phyloP scores from a whole-genome alignment of 2,888 invertebrate species.

The Cynaeus angustus region DNA sequence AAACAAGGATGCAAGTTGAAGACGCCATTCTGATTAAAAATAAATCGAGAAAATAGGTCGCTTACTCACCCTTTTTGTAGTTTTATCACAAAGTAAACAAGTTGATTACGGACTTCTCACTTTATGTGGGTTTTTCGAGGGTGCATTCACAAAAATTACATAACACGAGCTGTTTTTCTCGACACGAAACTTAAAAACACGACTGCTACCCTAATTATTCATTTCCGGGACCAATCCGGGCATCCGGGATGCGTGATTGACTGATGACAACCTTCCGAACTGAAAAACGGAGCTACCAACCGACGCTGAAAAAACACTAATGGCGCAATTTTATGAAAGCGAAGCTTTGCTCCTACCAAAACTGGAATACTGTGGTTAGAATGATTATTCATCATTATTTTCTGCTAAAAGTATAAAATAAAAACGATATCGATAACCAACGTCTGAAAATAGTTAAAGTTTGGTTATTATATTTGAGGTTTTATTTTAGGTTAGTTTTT shows the following conservation, averaged over 20 bases:
- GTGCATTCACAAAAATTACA: constrained; percentile 56
- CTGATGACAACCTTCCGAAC: constrained; percentile 41
- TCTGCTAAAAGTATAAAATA: too few relatives aligned
- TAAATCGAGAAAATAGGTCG: constrained; percentile 43
- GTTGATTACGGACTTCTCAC: constrained; percentile 10
- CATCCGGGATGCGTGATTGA: constrained; percentile 65
- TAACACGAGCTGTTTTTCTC: constrained; percentile 61
- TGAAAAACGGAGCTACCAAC: constrained; percentile 36
- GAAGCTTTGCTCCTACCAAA: too few relatives aligned
- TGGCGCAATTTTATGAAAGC: constrained; percentile 25
- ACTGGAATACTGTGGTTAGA: too few relatives aligned
- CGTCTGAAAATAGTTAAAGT: too few relatives aligned
- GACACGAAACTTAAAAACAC: constrained; percentile 59
- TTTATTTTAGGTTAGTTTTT: too few relatives aligned
- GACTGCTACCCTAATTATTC: constrained; percentile 67
- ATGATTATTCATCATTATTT: too few relatives aligned
- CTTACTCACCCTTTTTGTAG: constrained; percentile 61
- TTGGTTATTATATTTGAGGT: too few relatives aligned
- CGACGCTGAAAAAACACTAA: constrained; percentile 20
- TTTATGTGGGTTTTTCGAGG: background rate
- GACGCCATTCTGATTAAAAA: constrained; percentile 28
- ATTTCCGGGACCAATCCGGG: constrained; percentile 70
- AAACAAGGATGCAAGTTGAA: constrained; percentile 35
- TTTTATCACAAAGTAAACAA: constrained; percentile 40
- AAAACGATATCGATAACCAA: too few relatives aligned